phyloP scores from a whole-genome alignment of 1,140 invertebrate genomes.

The Lanistes nyassanus region DNA sequence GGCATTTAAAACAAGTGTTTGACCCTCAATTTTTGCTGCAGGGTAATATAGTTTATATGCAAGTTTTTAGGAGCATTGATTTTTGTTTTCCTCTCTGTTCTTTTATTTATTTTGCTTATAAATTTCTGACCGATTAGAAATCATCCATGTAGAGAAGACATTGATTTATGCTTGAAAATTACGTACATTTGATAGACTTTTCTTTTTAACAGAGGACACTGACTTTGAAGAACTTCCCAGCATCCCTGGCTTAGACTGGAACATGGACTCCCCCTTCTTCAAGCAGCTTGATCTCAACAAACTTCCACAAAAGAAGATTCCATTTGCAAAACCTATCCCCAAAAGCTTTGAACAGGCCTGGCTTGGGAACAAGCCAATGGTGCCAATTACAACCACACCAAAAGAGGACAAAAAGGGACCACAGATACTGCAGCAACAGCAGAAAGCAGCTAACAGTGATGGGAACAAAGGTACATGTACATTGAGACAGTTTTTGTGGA shows the following conservation, averaged over 20 bases:
- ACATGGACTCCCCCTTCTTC: constrained; percentile 55
- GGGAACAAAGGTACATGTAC: constrained; percentile 16
- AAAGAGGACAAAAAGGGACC: constrained; percentile 22
- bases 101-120: too few relatives aligned
- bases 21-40: too few relatives aligned
- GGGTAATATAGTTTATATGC: too few relatives aligned
- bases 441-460: constrained; percentile 16
- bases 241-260: constrained; percentile 90
- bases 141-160: too few relatives aligned
- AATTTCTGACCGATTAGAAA: too few relatives aligned
- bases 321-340: constrained; percentile 95
- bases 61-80: too few relatives aligned
- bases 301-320: constrained; percentile 69
- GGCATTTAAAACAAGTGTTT: too few relatives aligned
- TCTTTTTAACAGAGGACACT: constrained; percentile 21
- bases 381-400: constrained; percentile 27
- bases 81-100: constrained; percentile 6
- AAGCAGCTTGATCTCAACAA: constrained; percentile 74
- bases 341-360: constrained; percentile 95
- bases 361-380: constrained; percentile 77
- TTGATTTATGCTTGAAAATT: too few relatives aligned
- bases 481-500: neutral
- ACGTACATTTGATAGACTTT: too few relatives aligned
- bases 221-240: constrained; percentile 51
- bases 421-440: neutral